Base-by-base conservation (phyloP, 2,888 invertebrate species). In the Listrodromus nycthemerus region DNA sequence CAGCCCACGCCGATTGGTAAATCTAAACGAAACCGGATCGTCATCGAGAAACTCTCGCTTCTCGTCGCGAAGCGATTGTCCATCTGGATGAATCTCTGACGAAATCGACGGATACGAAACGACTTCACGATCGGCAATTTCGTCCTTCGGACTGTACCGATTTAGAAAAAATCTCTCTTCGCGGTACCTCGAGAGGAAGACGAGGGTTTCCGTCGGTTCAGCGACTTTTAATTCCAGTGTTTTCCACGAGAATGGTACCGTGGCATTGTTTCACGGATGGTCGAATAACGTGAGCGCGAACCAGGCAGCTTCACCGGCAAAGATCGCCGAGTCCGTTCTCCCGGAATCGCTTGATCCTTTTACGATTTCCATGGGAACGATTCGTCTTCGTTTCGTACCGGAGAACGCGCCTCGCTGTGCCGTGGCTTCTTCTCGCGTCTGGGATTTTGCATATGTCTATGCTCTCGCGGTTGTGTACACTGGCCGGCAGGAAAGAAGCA, bases 181-280 rank as follows among this genome's bases (percentile, higher is more conserved):
- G 48, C n/a, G n/a, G 48, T 45, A n/a, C 5, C 58, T 21, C 41
- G 30, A 10, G 16, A 30, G 6, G 27, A 30, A 58, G 50, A 19
- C n/a, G 19, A 61, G 30, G 13, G 6, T 80, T 65, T 66, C 69
- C n/a, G 67, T 77, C 76, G 85, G 83, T 83, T 78, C 73, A 82
- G 80, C 80, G 66, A 83, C 61, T 84, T 86, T 84, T 78, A 86
- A 86, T 86, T 86, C 78, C 69, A 79, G 77, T 82, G 70, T 79
- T 85, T 85, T 84, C 41, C 80, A 69, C 78, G 75, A 77, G 80
- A 86, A 86, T 83, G 79, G 79, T 85, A 85, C 83, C 80, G 84
- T 81, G 84, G 80, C 79, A 76, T 80, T 84, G 86, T 86, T 85
- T 86, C 81, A 85, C 80, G 86, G 85, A 85, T 85, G 85, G 80